Evolutionary conservation across 2,888 invertebrate genomes (phyloP).

Genomic region (Pollenia amentaria): DNA sequence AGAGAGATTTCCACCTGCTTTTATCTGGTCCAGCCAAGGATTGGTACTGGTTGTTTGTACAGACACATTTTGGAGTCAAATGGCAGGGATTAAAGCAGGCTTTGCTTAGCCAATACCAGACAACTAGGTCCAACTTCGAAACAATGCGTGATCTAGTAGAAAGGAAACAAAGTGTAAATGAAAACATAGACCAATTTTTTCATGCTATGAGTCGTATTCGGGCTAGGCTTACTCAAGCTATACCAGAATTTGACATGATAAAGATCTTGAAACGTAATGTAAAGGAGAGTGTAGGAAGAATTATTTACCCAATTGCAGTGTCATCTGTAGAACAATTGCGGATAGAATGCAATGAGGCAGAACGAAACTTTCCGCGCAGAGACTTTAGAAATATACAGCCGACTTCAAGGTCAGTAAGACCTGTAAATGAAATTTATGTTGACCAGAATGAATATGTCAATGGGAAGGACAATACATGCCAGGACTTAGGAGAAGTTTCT

Average conservation of each 20-base stretch:
- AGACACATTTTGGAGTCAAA: not conserved
- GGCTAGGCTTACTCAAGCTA: not conserved
- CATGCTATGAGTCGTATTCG: constrained; percentile 16
- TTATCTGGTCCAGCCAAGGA: constrained; percentile 34
- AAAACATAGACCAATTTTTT: constrained; percentile 37
- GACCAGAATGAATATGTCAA: not conserved
- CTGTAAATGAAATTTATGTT: not conserved
- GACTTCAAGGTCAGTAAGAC: not conserved
- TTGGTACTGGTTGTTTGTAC: constrained; percentile 55
- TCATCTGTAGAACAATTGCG: constrained; percentile 25
- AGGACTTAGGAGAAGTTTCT: not conserved
- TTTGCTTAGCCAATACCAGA: constrained; percentile 31
- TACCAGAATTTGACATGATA: constrained; percentile 34
- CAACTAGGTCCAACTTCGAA: constrained; percentile 46
- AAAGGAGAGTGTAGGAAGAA: not conserved
- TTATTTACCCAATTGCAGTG: constrained; percentile 22
- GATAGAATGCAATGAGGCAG: constrained; percentile 29
- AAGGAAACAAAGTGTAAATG: constrained; percentile 35
- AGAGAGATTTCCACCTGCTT: constrained; percentile 48
- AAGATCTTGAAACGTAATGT: constrained; percentile 8
- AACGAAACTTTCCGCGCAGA: constrained; percentile 1
- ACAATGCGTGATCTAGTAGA: constrained; percentile 43
- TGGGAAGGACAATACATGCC: too few species aligned
- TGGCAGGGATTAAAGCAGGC: constrained; percentile 46
- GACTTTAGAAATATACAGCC: not conserved